Evolutionary conservation across 2,113 vertebrate species (phyloP), one percentile per base, ranked within the genome.

Genomic region (Pan paniscus): DNA sequence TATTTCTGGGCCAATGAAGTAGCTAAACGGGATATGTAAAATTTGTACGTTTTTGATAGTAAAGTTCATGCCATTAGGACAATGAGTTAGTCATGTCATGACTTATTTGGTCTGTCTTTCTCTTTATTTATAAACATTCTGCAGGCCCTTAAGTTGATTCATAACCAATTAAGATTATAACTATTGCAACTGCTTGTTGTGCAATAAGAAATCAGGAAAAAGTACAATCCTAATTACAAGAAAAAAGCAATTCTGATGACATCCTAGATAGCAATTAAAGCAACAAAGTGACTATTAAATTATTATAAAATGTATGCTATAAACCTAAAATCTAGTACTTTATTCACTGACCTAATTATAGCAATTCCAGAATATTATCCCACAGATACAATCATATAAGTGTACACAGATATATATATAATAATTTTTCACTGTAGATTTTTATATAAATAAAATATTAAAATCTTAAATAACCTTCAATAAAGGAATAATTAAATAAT

Each of bases 161-260:
- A 84, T 68, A 90, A 93, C 18, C 20, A 97, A 46, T 93, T 89
- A 91, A 87, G 22, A 94, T 81, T 35, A 18, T 64, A 95, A 94
- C 68, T 80, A 85, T 83, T 91, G 43, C 18, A 91, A 76, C 20
- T 89, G 8, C 25, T 93, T 79, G 32, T 52, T 83, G 17, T 85
- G 92, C 86, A 93, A 14, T 80, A 94, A 92, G 55, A 90, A 90
- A 90, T 73, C 46, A 97, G 35, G 48, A 91, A 5, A 55, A 97
- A 96, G 2, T 38, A 72, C 12, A 78, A 94, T 57, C 11, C 32
- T 57, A 11, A 95, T 94, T 89, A 89, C 22, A 76, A 67, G 91
- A 94, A 96, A 46, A 84, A 85, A 59, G 27, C 46, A 96, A 46
- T 91, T 87, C 59, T 94, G 84, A 20, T 70, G 32, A 80, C 10